Evolutionary conservation across 64 coral and sea anemone genomes (phyloP), one percentile per base, ranked within the genome.

Genomic region (Montipora sp.): DNA sequence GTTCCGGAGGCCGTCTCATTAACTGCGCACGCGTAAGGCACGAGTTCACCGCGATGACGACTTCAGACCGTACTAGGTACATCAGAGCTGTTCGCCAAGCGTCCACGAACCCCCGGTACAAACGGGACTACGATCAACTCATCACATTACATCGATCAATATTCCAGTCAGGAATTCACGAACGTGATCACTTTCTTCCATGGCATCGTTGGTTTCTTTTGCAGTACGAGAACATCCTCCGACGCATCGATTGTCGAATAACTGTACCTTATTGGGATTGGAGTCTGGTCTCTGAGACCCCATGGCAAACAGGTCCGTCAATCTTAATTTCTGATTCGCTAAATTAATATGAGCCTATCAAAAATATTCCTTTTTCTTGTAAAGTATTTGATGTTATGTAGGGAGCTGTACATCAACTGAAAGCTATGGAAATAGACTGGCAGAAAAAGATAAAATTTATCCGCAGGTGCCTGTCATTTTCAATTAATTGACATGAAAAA

Each of bases 141-240:
- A 66, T 95, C 23, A 89, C 90, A 24, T 27, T 67, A 10, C 94
- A 95, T 24, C 77, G 44, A 77, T 80, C 47, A 2, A 87, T 90
- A 68, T 94, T 94, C 65, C 24, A 10, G 6, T 4, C n/a, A 1
- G 80, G 78, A 7, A 89, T 92, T 63, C 94, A 95, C 22, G 46
- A 48, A 3, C 51, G 65, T 3, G 24, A 75, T 45, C 68, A 81
- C 2, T 95, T 95, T 77, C 50, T 95, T 14, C 83, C 94, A 13
- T 95, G 94, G 94, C 94, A 93, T 89, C 90, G 94, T 10, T 96
- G 94, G 94, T 96, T 69, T 43, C n/a, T 92, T 59, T 70, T 96
- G 3, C 76, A 96, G 73, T 96, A 96, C 13, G 94, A 96, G 83
- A 92, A 96, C 58, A 49, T 96, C 2, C 90, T 96, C 14, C 90